Evolutionary conservation across 1,140 invertebrate genomes (phyloP).

Genomic region (Melitaea cinxia): DNA sequence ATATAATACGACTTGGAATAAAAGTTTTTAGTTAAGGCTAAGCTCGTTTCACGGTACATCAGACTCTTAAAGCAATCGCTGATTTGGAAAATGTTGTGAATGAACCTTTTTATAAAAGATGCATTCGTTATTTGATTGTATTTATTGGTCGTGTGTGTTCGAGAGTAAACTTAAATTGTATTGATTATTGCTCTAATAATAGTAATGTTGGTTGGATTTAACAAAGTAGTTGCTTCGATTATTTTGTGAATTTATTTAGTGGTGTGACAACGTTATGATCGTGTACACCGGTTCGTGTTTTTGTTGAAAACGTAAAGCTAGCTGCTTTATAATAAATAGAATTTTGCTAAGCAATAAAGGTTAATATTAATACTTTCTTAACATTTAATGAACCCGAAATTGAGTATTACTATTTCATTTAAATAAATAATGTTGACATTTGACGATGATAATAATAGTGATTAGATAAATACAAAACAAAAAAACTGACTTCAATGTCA

Average conservation of each 20-base stretch:
- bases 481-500: no score
- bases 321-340: no score
- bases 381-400: no score
- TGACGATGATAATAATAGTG: no score
- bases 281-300: not conserved
- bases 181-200: constrained; percentile 3
- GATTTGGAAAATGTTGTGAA: constrained; percentile 32
- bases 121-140: constrained; percentile 16
- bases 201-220: constrained; percentile 3
- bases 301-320: not conserved
- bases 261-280: not conserved
- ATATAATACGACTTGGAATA: constrained; percentile 69
- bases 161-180: constrained; percentile 6
- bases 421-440: no score
- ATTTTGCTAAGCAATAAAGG: no score
- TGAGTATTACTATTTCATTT: no score
- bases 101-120: constrained; percentile 14
- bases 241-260: constrained; percentile 3
- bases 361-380: no score
- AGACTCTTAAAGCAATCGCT: constrained; percentile 22
- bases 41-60: constrained; percentile 38
- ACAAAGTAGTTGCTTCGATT: not conserved
- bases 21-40: constrained; percentile 61
- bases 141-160: constrained; percentile 21
- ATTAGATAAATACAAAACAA: no score